A percentile compares a stretch with the other conserved stretches of the same genome.
These are phyloP conservation scores for Alloplasta piceator DNA, from an alignment of 2,888 invertebrate genomes.

Conservation along the genomic window DNA sequence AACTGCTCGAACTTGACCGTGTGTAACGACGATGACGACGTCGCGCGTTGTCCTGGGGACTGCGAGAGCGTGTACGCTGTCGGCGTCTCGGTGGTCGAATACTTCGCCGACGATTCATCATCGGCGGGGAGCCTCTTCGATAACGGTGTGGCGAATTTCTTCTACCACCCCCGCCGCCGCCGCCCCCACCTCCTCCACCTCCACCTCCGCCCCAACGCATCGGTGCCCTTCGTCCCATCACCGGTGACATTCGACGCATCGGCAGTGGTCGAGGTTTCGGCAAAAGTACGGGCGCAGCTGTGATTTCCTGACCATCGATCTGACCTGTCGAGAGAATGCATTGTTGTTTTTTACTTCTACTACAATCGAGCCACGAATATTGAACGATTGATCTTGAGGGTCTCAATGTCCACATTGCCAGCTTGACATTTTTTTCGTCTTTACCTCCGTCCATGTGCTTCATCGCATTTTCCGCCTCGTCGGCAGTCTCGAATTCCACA, in stretches of 20 bases:
- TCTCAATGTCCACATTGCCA: no score
- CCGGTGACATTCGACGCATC: slow-evolving; percentile 81
- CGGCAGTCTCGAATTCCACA: slow-evolving; percentile 96
- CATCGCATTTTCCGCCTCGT: slow-evolving; percentile 99
- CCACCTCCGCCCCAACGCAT: slow-evolving; percentile 84
- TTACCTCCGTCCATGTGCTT: slow-evolving; percentile 99
- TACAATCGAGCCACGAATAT: no score
- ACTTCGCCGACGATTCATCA: slow-evolving; percentile 85
- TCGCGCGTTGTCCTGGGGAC: slow-evolving; percentile 84
- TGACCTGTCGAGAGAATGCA: slow-evolving; percentile 86
- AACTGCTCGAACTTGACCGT: slow-evolving; percentile 90
- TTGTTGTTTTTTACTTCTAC: no score
- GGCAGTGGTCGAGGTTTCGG: slow-evolving; percentile 88
- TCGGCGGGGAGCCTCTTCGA: slow-evolving; percentile 82
- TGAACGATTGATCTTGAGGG: no score
- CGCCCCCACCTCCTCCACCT: slow-evolving; percentile 83
- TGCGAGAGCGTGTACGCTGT: slow-evolving; percentile 85
- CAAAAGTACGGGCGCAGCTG: slow-evolving; percentile 96
- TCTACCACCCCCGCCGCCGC: slow-evolving; percentile 83
- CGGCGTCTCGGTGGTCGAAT: slow-evolving; percentile 86
- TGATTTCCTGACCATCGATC: slow-evolving; percentile 97
- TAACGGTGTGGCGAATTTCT: slow-evolving; percentile 83
- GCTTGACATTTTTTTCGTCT: slow-evolving; percentile 11
- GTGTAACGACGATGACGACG: slow-evolving; percentile 88
- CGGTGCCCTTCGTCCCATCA: slow-evolving; percentile 84